Base-by-base conservation (phyloP, 2,113 vertebrate species). In the Scopus umbretta region DNA sequence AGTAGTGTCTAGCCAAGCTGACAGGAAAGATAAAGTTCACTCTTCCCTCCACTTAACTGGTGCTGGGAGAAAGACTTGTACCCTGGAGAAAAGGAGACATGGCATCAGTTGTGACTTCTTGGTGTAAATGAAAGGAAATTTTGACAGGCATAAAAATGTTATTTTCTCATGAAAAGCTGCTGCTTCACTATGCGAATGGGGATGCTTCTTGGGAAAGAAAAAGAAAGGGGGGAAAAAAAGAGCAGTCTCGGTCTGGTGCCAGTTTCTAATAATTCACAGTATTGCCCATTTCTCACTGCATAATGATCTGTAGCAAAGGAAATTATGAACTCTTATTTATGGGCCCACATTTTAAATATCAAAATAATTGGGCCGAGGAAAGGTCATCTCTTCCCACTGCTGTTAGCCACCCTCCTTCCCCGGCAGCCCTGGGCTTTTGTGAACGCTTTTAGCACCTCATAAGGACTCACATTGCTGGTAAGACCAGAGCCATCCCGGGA, bases 111-210 rank as follows among this genome's bases (percentile, higher is more conserved):
- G 4, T 95, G 96, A 95, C 95, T 96, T 94, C 89, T 95, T 96
- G 95, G 92, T 58, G 1, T 91, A 97, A 96, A 96, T 94, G 91
- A 96, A 97, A 97, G 94, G 74, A 91, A 95, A 95, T 97, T 96
- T 95, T 97, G 97, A 97, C 96, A 97, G 94, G 91, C 92, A 95
- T 97, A 97, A 96, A 95, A 97, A 95, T 79, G 83, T 95, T 97
- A 95, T 97, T 96, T 97, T 95, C 86, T 95, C 66, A 66, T 76
- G 86, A 91, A 97, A 97, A 95, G 84, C 92, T 83, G 58, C 80
- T 79, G 72, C 89, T 95, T 97, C 62, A 27, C 83, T 88, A 62
- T 14, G 8, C 1, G 7, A 85, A 92, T 62, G 53, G 73, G 38
- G 66, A 62, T 90, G 70, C 23, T 92, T 85, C 92, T 94, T 32